Percentiles rank a stretch among this genome's conserved stretches.
Conservation (phyloP, 2,888 invertebrate species). For the Idaea biselata region DNA sequence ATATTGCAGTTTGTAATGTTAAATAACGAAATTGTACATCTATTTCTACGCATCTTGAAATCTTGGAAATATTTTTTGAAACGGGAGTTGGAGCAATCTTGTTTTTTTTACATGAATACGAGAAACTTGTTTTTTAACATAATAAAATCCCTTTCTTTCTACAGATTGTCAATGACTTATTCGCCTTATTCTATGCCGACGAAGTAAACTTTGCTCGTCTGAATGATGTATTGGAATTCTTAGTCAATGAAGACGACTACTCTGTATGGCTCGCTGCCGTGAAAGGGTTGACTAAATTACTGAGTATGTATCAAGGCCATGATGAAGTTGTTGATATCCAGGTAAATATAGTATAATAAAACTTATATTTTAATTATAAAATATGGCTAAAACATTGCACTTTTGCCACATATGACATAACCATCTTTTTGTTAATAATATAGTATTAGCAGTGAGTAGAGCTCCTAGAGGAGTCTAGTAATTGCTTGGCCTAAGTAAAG, state of each 20-base stretch:
- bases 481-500: no score
- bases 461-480: no score
- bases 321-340: conserved; percentile 48
- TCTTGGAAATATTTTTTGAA: no score
- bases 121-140: neutral
- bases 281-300: conserved; percentile 67
- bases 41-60: neutral
- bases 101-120: no score
- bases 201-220: conserved; percentile 79
- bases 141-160: neutral
- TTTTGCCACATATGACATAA: neutral
- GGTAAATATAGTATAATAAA: conserved; percentile 37
- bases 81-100: no score
- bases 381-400: neutral
- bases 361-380: neutral
- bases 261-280: conserved; percentile 88
- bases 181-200: conserved; percentile 84
- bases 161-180: conserved; percentile 87
- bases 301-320: conserved; percentile 51
- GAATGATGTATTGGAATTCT: conserved; percentile 82
- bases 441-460: no score
- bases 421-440: no score
- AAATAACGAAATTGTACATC: no score
- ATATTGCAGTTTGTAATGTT: no score
- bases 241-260: conserved; percentile 84